Evolutionary conservation across 1,140 invertebrate genomes (phyloP).

Genomic region (Drosophila sp.): DNA sequence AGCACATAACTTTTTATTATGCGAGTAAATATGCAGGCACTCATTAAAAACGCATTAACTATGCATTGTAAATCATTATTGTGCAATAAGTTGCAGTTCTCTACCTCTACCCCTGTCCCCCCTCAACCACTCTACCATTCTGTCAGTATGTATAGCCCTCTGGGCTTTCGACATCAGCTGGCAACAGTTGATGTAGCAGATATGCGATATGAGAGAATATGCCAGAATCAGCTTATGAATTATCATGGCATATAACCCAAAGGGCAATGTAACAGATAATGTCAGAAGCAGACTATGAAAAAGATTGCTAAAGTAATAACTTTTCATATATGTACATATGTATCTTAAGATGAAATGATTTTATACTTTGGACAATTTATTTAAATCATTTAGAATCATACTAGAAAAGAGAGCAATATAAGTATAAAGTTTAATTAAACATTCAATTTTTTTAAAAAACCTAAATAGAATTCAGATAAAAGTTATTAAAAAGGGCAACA

Average conservation of each 20-base stretch:
- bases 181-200: slow-evolving; percentile 22
- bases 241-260: slow-evolving; percentile 18
- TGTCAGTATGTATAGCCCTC: background rate
- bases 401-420: too few relatives aligned
- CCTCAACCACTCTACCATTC: slow-evolving; percentile 7
- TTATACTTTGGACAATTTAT: too few relatives aligned
- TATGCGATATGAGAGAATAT: slow-evolving; percentile 17
- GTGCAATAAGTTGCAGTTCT: slow-evolving; percentile 63
- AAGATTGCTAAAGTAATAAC: background rate
- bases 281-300: background rate
- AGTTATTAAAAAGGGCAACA: too few relatives aligned
- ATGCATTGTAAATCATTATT: slow-evolving; percentile 75
- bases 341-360: too few relatives aligned
- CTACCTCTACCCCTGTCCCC: background rate
- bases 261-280: slow-evolving; percentile 11
- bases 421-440: too few relatives aligned
- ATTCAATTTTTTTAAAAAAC: too few relatives aligned
- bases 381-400: too few relatives aligned
- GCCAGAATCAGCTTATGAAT: slow-evolving; percentile 10
- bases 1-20: slow-evolving; percentile 43
- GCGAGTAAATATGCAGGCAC: slow-evolving; percentile 41
- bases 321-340: too few relatives aligned
- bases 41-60: slow-evolving; percentile 80
- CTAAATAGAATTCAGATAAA: too few relatives aligned
- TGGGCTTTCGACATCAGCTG: slow-evolving; percentile 32